phyloP scores from a whole-genome alignment of 2,113 vertebrate genomes.

The Porphyrio hochstetteri region DNA sequence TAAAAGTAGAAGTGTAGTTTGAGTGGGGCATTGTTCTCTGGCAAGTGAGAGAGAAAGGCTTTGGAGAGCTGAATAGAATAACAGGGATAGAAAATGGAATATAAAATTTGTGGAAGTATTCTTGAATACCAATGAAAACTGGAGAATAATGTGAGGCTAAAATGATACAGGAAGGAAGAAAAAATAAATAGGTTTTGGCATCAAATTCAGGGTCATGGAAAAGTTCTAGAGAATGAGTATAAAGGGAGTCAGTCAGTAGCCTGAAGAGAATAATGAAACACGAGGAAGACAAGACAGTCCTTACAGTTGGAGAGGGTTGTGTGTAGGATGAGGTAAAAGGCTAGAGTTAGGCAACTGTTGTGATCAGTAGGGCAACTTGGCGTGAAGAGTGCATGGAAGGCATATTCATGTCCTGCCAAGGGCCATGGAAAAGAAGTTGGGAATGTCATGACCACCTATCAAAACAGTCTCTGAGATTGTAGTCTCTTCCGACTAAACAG shows the following conservation, averaged over 20 bases:
- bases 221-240: slow-evolving; percentile 10
- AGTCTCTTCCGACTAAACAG: not conserved
- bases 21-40: slow-evolving; percentile 58
- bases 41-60: slow-evolving; percentile 27
- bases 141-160: slow-evolving; percentile 18
- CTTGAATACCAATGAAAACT: slow-evolving; percentile 48
- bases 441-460: not conserved
- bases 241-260: not conserved
- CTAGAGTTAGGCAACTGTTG: not conserved
- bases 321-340: not conserved
- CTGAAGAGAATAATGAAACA: not conserved
- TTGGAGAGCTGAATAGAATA: slow-evolving; percentile 42
- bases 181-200: slow-evolving; percentile 26
- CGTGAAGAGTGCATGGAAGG: not conserved
- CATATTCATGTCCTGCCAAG: not conserved
- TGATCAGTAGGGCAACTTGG: not conserved
- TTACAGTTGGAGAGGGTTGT: not conserved
- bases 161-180: slow-evolving; percentile 13
- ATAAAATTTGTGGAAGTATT: slow-evolving; percentile 36
- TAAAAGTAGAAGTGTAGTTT: slow-evolving; percentile 48
- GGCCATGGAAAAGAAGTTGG: not conserved
- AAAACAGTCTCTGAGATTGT: not conserved
- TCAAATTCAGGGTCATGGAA: slow-evolving; percentile 11
- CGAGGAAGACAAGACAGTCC: not conserved
- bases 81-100: slow-evolving; percentile 38